phyloP scores from a whole-genome alignment of 2,113 vertebrate species.

The Psilopsiagon aurifrons region DNA sequence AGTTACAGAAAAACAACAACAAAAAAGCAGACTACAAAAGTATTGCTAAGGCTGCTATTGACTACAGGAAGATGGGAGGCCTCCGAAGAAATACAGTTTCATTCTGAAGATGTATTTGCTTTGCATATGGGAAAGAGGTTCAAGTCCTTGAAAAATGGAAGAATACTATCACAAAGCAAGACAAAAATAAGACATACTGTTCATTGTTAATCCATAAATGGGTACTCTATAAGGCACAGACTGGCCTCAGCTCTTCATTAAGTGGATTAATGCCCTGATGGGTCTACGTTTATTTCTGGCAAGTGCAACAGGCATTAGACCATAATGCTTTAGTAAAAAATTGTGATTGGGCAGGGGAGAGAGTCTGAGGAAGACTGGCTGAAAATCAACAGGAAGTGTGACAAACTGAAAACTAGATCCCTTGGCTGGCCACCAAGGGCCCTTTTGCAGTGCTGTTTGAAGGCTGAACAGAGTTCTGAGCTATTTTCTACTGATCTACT shows the following conservation, averaged over 20 bases:
- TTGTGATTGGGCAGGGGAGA: neutral
- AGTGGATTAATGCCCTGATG: neutral
- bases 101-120: neutral
- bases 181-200: neutral
- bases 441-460: conserved; percentile 2
- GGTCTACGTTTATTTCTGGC: neutral
- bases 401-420: conserved; percentile 15
- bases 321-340: neutral
- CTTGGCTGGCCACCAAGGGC: neutral
- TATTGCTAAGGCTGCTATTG: neutral
- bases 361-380: neutral
- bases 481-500: conserved; percentile 38
- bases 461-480: neutral
- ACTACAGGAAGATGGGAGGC: neutral
- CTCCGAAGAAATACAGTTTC: neutral
- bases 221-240: neutral
- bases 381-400: neutral
- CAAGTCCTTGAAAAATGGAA: neutral
- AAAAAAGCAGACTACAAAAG: neutral
- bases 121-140: neutral
- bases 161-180: neutral
- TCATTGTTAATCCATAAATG: neutral
- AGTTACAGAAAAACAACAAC: neutral
- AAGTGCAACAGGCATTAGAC: neutral
- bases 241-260: neutral